Evolutionary conservation across 1,140 invertebrate genomes (phyloP), one percentile per base, ranked within the genome.

Genomic region (Popillia japonica): DNA sequence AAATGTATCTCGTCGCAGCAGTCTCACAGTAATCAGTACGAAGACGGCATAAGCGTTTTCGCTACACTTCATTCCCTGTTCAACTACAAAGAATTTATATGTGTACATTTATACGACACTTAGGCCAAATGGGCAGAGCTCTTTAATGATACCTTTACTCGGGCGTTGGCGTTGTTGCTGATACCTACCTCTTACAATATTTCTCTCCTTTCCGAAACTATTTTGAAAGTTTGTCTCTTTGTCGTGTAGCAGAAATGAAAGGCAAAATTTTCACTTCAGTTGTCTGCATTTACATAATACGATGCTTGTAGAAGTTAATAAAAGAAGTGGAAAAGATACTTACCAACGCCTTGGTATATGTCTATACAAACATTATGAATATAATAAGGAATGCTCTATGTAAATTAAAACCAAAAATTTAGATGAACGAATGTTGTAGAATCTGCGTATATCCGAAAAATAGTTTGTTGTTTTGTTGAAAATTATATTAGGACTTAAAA

Each of bases 51-150:
- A 77, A 77, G 77, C 76, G 79, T 77, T 76, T 59, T 74, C 79
- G 79, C 79, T 77, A 79, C 79, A 79, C 79, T 79, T 79, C 79
- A 79, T 79, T 79, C 79, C 72, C 64, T 75, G 79, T 77, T 79
- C 79, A 79, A 79, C 79, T 79, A 77, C 80, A 82, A 82, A 82
- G 81, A 82, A 82, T 82, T 82, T 82, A 82, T 82, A 81, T 79
- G 81, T 82, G 78, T 80, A 82, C 81, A 81, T 81, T 82, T 81
- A 80, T 80, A 79, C 76, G 81, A 78, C 78, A 80, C 78, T 82
- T 79, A 79, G 76, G 77, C 78, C 77, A 72, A 81, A 82, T 79
- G 81, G 80, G 81, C 78, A 72, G 75, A 64, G 73, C 80, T 78
- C 80, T 55, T 55, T 82, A 82, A 82, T 82, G 81, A 82, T 81